Evolutionary conservation across 92 coral and sea anemone genomes (phyloP).

Genomic region (Parazoanthus swiftii): DNA sequence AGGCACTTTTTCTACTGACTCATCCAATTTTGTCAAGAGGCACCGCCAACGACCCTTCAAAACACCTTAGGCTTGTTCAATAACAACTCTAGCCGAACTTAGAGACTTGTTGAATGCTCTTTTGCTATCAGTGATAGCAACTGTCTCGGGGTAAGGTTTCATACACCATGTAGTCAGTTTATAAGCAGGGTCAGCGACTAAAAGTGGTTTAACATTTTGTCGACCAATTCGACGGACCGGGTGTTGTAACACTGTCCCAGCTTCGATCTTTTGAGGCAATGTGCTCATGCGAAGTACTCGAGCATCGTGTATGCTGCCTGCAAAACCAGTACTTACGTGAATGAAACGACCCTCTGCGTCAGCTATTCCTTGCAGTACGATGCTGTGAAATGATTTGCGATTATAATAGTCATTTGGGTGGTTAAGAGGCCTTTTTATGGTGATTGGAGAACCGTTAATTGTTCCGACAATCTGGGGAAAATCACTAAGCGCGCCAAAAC

Average conservation of each 20-base stretch:
- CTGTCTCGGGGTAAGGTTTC: slow-evolving; percentile 41
- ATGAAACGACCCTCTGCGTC: slow-evolving; percentile 32
- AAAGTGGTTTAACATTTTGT: slow-evolving; percentile 31
- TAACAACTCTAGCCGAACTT: slow-evolving; percentile 40
- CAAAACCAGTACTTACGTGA: slow-evolving; percentile 55
- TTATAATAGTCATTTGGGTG: slow-evolving; percentile 44
- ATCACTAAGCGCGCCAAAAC: slow-evolving; percentile 14
- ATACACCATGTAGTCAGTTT: slow-evolving; percentile 50
- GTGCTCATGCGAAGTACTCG: slow-evolving; percentile 39
- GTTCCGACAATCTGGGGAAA: slow-evolving; percentile 51
- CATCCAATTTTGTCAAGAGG: slow-evolving; percentile 19
- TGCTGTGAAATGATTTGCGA: slow-evolving; percentile 51
- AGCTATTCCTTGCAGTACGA: slow-evolving; percentile 50
- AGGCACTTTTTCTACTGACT: slow-evolving; percentile 40
- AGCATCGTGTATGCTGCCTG: slow-evolving; percentile 58
- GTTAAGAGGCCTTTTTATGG: slow-evolving; percentile 25
- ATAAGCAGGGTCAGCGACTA: slow-evolving; percentile 53
- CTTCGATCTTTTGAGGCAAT: slow-evolving; percentile 8
- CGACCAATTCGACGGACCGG: slow-evolving; percentile 15
- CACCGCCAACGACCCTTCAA: slow-evolving; percentile 37
- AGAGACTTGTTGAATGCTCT: slow-evolving; percentile 22
- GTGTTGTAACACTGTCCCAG: background rate
- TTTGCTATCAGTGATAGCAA: slow-evolving; percentile 34
- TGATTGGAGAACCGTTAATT: slow-evolving; percentile 49
- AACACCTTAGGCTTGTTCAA: slow-evolving; percentile 18